Percentiles rank a stretch among this genome's conserved stretches.
These are phyloP conservation scores for Candidula unifasciata DNA, from an alignment of 2,888 invertebrate species.

Conservation along the genomic window DNA sequence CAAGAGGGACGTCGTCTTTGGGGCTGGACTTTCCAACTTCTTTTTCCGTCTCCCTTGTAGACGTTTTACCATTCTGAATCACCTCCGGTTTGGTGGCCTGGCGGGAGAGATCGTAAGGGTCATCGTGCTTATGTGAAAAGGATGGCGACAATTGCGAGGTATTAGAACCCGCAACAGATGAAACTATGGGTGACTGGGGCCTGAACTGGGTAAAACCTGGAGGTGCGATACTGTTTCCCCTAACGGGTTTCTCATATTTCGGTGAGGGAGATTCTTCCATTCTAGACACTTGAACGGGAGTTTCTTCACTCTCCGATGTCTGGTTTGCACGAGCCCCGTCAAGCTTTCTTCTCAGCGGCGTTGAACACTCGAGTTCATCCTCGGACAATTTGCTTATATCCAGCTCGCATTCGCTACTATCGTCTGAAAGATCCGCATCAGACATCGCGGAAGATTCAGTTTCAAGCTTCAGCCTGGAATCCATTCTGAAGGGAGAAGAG, in stretches of 20 bases:
- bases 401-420: constrained; percentile 38
- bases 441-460: neutral
- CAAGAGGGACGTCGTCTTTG: constrained; percentile 56
- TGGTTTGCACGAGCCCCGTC: constrained; percentile 19
- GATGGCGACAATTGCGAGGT: constrained; percentile 11
- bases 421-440: constrained; percentile 42
- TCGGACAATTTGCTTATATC: constrained; percentile 48
- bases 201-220: constrained; percentile 52
- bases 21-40: neutral
- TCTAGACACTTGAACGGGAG: neutral
- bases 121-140: constrained; percentile 53
- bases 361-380: constrained; percentile 27
- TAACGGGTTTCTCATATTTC: constrained; percentile 25
- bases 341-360: constrained; percentile 38
- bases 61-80: constrained; percentile 35
- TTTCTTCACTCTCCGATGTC: neutral
- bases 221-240: constrained; percentile 39
- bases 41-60: constrained; percentile 28
- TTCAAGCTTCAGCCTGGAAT: neutral
- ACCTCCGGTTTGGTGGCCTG: constrained; percentile 50
- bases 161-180: constrained; percentile 36
- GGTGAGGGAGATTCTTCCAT: neutral
- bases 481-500: neutral
- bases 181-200: constrained; percentile 53
- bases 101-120: constrained; percentile 68